Conservation (phyloP, 2,113 vertebrate genomes). For the Pterocles gutturalis region DNA sequence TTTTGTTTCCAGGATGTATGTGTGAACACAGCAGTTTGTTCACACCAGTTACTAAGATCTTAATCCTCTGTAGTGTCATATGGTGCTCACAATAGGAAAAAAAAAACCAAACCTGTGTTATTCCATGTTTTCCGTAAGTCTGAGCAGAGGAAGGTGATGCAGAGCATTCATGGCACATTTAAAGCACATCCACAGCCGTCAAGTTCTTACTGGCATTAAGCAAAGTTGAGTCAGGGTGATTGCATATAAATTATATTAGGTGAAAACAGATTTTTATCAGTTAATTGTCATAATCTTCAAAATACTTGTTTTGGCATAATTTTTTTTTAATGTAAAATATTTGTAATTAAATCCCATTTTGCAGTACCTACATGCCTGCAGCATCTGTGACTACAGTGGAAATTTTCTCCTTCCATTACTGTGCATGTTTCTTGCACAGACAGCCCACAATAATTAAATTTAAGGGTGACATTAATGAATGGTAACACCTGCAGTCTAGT, state of each 20-base stretch:
- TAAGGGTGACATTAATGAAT: background rate
- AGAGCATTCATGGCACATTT: background rate
- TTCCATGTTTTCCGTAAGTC: background rate
- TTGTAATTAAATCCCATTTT: accelerated
- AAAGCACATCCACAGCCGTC: background rate
- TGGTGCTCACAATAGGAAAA: background rate
- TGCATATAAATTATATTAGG: too few species aligned
- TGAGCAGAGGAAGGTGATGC: background rate
- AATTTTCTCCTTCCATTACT: background rate
- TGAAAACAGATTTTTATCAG: background rate
- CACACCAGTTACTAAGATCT: background rate
- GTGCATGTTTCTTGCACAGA: accelerated
- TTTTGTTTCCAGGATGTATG: background rate
- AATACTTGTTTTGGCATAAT: background rate
- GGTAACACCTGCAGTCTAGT: background rate
- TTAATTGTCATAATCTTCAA: background rate
- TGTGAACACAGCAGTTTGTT: background rate
- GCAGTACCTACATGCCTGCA: accelerated
- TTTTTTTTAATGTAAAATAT: too few species aligned
- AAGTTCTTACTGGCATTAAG: background rate
- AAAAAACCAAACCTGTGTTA: background rate
- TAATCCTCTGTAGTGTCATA: background rate
- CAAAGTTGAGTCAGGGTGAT: background rate
- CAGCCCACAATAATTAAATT: background rate
- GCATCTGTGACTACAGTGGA: background rate